Evolutionary conservation across 2,888 invertebrate species (phyloP).

Genomic region (Tenodera sinensis): DNA sequence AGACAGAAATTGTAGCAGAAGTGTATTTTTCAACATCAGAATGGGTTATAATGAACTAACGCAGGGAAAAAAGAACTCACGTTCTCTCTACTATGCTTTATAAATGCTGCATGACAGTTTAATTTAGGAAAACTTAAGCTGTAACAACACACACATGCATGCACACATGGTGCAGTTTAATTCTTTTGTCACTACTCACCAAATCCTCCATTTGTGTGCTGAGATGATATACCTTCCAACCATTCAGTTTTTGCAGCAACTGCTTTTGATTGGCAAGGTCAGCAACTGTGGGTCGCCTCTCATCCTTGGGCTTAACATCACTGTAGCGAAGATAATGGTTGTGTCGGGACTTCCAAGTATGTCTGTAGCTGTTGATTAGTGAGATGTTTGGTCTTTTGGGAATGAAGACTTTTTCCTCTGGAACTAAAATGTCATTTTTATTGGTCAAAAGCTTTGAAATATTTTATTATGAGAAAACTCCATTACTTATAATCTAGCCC

Average conservation of each 20-base stretch:
- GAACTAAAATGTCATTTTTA: neutral
- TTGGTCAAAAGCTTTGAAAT: neutral
- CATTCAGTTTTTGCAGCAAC: constrained; percentile 82
- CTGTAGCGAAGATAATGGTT: constrained; percentile 71
- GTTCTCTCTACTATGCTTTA: too few species aligned
- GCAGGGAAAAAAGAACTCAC: too few species aligned
- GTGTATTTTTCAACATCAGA: too few species aligned
- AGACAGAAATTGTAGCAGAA: too few species aligned
- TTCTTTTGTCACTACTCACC: constrained; percentile 50
- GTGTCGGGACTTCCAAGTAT: constrained; percentile 67
- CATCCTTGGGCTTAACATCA: constrained; percentile 86
- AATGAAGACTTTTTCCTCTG: constrained; percentile 27
- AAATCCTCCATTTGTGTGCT: constrained; percentile 91
- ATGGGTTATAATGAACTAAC: too few species aligned
- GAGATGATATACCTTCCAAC: constrained; percentile 93
- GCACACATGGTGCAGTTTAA: neutral
- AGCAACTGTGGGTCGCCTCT: constrained; percentile 77
- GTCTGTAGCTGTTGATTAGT: constrained; percentile 61
- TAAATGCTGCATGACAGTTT: too few species aligned
- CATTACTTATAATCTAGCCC: too few species aligned
- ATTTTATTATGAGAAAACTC: neutral
- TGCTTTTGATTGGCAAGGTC: constrained; percentile 87
- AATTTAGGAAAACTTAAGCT: too few species aligned
- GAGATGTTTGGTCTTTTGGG: constrained; percentile 45
- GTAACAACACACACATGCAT: neutral